These are phyloP conservation scores for Spatula versicolor DNA, from an alignment of 2,797 vertebrate species.

Conservation along the genomic window DNA sequence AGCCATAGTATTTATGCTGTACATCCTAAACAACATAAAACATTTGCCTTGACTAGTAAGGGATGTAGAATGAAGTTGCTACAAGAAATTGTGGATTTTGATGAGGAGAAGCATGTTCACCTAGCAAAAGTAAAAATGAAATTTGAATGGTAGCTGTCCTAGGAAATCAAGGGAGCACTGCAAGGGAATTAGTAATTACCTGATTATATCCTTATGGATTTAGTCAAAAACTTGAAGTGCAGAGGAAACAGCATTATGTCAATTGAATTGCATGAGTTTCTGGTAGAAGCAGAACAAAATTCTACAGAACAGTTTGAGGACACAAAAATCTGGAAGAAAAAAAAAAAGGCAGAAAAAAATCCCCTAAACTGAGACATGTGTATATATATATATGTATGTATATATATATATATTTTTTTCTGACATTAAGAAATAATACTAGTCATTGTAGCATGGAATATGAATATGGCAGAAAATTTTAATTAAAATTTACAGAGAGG, in stretches of 20 bases:
- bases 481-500: neutral
- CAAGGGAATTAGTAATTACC: neutral
- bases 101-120: neutral
- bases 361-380: fast-evolving
- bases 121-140: neutral
- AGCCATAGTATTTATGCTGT: neutral
- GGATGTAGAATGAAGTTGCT: neutral
- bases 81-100: neutral
- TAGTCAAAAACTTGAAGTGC: neutral
- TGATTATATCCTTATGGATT: neutral
- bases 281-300: neutral
- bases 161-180: neutral
- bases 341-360: neutral
- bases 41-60: neutral
- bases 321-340: neutral
- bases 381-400: too few relatives aligned
- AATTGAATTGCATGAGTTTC: neutral
- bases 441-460: neutral
- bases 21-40: neutral
- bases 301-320: neutral
- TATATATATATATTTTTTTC: neutral
- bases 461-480: neutral
- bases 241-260: neutral
- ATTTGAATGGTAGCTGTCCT: neutral
- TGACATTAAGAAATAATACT: neutral